A percentile compares a stretch with the other conserved stretches of the same genome.
Evolutionary conservation across 2,888 invertebrate species (phyloP).

Genomic region (Noctua comes): DNA sequence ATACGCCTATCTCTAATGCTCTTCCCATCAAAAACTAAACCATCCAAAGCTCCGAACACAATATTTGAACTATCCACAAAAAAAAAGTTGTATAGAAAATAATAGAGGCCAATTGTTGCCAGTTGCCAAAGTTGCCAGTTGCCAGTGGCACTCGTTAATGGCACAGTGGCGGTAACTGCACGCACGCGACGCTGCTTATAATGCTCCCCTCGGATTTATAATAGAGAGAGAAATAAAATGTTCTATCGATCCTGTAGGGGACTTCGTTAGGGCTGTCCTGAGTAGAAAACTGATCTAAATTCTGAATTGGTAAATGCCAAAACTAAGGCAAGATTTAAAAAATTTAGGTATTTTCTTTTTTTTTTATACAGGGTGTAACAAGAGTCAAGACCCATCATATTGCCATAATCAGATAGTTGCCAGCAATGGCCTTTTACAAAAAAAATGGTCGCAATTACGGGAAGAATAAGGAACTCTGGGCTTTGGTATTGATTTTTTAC

Average conservation of each 20-base stretch:
- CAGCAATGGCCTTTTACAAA: neutral
- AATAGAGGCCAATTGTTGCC: constrained; percentile 20
- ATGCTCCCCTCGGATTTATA: constrained; percentile 81
- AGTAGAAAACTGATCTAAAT: neutral
- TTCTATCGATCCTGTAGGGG: constrained; percentile 78
- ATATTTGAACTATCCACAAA: constrained; percentile 51
- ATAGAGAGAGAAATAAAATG: constrained; percentile 82
- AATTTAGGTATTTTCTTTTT: neutral
- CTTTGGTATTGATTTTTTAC: neutral
- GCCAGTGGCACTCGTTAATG: constrained; percentile 64
- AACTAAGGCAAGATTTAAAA: neutral
- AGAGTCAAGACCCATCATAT: neutral
- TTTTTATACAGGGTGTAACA: neutral
- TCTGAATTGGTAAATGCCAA: neutral
- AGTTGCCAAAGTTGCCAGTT: constrained; percentile 49
- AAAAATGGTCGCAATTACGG: neutral
- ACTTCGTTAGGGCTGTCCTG: constrained; percentile 56
- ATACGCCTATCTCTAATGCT: neutral
- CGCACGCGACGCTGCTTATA: constrained; percentile 86
- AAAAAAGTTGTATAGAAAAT: constrained; percentile 49
- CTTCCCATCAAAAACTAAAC: constrained; percentile 2
- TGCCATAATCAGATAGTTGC: neutral
- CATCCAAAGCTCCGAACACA: constrained; percentile 8
- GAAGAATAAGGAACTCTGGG: neutral
- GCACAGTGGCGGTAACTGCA: constrained; percentile 75